Evolutionary conservation across 2,113 vertebrate genomes (phyloP).

Genomic region (Meriones unguiculatus): DNA sequence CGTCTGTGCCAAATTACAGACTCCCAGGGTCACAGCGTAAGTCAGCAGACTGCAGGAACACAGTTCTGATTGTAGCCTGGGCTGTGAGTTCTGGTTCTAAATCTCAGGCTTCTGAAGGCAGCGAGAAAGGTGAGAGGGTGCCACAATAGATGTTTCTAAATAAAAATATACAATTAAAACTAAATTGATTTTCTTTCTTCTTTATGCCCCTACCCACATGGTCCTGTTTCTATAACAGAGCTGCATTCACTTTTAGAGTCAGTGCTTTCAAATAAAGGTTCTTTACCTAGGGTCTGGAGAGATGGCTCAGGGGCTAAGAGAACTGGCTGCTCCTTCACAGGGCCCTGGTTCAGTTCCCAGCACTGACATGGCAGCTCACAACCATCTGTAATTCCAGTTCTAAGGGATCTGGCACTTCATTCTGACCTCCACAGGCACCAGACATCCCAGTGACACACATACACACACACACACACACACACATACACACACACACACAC

Average conservation of each 20-base stretch:
- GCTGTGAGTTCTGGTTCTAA: not conserved
- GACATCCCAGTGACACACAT: not conserved
- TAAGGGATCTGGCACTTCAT: not conserved
- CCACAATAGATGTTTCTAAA: not conserved
- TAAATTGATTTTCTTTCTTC: not conserved
- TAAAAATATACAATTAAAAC: conserved; percentile 12
- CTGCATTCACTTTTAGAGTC: not conserved
- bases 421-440: not conserved
- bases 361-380: not conserved
- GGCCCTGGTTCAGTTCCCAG: not conserved
- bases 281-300: not conserved
- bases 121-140: not conserved
- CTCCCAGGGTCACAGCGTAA: not conserved
- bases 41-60: not conserved
- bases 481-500: not conserved
- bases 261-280: not conserved
- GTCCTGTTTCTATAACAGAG: conserved; percentile 19
- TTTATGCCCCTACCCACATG: not conserved
- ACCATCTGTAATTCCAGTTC: not conserved
- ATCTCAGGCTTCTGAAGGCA: not conserved
- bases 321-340: not conserved
- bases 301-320: not conserved
- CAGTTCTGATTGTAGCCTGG: not conserved
- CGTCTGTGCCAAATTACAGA: not conserved
- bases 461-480: not conserved